These are phyloP conservation scores for Limnephilus lunatus DNA, from an alignment of 2,888 invertebrate genomes.

Conservation along the genomic window DNA sequence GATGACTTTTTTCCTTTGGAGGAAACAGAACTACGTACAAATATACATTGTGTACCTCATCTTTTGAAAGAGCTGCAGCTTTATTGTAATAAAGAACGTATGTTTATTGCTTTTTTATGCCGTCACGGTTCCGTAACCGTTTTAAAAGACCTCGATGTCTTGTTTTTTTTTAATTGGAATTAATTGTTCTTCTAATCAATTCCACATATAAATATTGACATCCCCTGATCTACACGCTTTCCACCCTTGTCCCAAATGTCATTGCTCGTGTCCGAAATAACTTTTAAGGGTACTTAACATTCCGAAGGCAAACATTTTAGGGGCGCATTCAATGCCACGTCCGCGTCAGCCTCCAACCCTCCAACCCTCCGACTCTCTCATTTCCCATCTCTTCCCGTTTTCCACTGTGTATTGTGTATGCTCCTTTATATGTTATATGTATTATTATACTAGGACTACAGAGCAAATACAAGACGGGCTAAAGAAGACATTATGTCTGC, in stretches of 20 bases:
- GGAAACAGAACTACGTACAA: too few relatives aligned
- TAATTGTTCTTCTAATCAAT: neutral
- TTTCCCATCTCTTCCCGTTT: neutral
- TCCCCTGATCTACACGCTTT: neutral
- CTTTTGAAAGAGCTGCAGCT: too few relatives aligned
- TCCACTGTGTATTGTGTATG: neutral
- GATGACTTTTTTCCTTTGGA: too few relatives aligned
- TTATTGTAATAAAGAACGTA: too few relatives aligned
- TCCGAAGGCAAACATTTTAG: conserved; percentile 45
- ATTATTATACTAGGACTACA: neutral
- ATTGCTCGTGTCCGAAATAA: conserved; percentile 43
- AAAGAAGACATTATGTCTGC: conserved; percentile 8
- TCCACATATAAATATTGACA: neutral
- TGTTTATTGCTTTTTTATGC: too few relatives aligned
- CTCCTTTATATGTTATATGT: neutral
- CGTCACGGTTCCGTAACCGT: too few relatives aligned
- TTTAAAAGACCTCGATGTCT: too few relatives aligned
- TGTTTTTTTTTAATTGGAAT: neutral
- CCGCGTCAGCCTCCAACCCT: neutral
- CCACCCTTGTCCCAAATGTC: conserved; percentile 43
- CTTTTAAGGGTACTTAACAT: conserved; percentile 38
- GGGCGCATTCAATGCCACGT: conserved; percentile 42
- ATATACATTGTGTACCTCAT: too few relatives aligned
- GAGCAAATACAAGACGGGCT: conserved; percentile 1
- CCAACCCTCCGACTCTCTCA: neutral